Evolutionary conservation across 1,140 invertebrate species (phyloP), one percentile per base, ranked within the genome.

Genomic region (Drosophila nikananu): DNA sequence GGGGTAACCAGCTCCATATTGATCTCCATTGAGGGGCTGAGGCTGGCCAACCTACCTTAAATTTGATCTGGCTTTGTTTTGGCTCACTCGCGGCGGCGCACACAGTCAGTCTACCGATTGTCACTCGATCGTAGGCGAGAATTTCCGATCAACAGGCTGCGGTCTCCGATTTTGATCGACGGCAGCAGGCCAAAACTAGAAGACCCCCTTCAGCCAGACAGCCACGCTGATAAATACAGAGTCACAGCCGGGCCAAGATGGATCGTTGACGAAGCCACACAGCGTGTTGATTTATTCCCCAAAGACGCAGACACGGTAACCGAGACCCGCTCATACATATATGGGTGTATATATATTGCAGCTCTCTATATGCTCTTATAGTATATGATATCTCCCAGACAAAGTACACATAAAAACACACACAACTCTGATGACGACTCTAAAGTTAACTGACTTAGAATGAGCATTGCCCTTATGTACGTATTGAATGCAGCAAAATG

Each of bases 221-320:
- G 32, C 30, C 49, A 30, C 35, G 30, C 66, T 23, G 35, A 32
- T 25, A 72, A 59, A 46, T n/a, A 27, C 30, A 48, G 30, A 27
- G 44, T 51, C 57, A 44, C 19, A 67, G 61, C 39, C 52, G 58
- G 70, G 67, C 67, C 60, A 86, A 86, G 86, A 91, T 91, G 90
- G 89, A 91, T 91, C 79, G 89, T 77, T 91, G 89, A 91, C 89
- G 89, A 91, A 91, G 84, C 89, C 89, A 91, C 89, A 91, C 89
- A 91, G 89, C 84, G 89, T 91, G 89, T 89, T 91, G 89, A 91
- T 91, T 91, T 91, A 91, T 91, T 91, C 89, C 89, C 89, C 79
- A 90, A 67, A 91, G 86, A 89, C 79, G 75, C 71, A 90, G 86
- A 90, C 75, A 54, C 46, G 59, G 66, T 81, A 55, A 75, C 65